phyloP scores from a whole-genome alignment of 2,113 vertebrate genomes.

The Serinus canaria region DNA sequence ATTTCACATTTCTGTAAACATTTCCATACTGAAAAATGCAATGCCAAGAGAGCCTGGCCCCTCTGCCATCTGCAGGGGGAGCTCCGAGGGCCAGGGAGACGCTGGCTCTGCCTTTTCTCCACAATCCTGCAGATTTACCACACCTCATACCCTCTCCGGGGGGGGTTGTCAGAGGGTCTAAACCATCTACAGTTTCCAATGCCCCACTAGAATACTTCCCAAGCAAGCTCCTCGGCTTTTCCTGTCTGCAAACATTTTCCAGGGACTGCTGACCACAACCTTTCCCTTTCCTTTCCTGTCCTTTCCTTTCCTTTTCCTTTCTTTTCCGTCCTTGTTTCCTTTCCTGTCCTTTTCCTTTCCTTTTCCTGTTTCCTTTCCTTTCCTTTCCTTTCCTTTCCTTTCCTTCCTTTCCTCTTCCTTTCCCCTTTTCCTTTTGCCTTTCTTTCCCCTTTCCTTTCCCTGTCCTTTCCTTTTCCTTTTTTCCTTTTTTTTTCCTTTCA shows the following conservation, averaged over 20 bases:
- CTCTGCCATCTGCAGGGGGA: slow-evolving; percentile 20
- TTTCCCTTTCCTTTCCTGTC: too few relatives aligned
- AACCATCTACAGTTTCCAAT: background rate
- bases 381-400: too few relatives aligned
- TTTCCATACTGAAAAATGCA: background rate
- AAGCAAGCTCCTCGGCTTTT: background rate
- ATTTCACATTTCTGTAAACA: background rate
- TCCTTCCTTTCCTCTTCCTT: too few relatives aligned
- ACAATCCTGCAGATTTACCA: background rate
- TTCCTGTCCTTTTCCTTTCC: background rate
- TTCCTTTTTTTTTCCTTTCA: too few relatives aligned
- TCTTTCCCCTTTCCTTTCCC: too few relatives aligned
- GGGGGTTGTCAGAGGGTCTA: background rate
- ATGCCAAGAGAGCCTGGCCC: background rate
- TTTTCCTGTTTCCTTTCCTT: background rate
- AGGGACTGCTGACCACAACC: too few relatives aligned
- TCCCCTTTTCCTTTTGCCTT: too few relatives aligned
- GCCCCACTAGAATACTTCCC: background rate
- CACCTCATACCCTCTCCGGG: background rate
- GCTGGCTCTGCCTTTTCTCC: background rate
- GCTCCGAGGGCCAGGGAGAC: background rate
- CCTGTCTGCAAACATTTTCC: background rate
- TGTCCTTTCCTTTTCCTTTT: too few relatives aligned
- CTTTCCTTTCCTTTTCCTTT: background rate
- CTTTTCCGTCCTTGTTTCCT: too few relatives aligned